phyloP scores from a whole-genome alignment of 2,113 vertebrate genomes.

The Apteryx mantelli region DNA sequence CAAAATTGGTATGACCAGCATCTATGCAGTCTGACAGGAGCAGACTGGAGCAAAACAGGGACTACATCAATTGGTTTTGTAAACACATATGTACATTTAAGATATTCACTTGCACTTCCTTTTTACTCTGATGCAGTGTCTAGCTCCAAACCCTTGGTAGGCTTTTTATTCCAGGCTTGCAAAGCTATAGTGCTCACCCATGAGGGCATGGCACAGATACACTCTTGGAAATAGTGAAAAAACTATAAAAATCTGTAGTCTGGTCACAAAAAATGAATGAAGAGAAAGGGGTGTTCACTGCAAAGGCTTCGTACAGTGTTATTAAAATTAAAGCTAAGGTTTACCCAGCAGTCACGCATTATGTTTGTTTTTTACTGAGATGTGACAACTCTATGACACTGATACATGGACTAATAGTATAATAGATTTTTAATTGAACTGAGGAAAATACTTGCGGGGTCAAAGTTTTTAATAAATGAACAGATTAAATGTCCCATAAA shows the following conservation, averaged over 20 bases:
- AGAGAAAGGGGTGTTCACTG: background rate
- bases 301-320: background rate
- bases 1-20: background rate
- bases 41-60: background rate
- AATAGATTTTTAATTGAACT: slow-evolving; percentile 61
- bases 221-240: background rate
- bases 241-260: background rate
- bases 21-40: background rate
- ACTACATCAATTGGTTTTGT: background rate
- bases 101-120: background rate
- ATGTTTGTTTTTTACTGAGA: background rate
- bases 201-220: rapidly evolving
- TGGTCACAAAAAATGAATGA: background rate
- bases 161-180: background rate
- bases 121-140: background rate
- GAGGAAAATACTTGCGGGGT: slow-evolving; percentile 43
- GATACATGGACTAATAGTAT: slow-evolving; percentile 37
- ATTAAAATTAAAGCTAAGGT: background rate
- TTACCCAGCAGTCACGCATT: background rate
- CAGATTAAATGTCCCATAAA: slow-evolving; percentile 64
- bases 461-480: slow-evolving; percentile 70
- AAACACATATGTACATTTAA: background rate
- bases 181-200: background rate
- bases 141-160: background rate
- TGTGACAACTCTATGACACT: background rate